Conservation (phyloP, 2,888 invertebrate species). For the Platycheirus rosarum region DNA sequence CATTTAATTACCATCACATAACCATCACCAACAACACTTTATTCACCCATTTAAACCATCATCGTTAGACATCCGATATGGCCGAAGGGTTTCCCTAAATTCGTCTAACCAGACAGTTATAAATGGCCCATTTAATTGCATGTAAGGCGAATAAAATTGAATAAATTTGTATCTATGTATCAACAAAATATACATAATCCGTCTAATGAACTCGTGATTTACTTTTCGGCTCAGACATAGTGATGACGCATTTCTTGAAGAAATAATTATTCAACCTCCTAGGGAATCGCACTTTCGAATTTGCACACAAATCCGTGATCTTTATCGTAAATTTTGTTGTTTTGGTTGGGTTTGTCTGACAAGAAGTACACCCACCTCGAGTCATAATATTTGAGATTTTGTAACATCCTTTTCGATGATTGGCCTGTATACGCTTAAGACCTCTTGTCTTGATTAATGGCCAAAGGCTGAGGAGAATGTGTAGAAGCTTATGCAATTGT, state of each 20-base stretch:
- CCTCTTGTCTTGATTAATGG: constrained; percentile 36
- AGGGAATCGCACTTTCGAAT: constrained; percentile 62
- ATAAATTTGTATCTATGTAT: constrained; percentile 39
- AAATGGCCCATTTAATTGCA: constrained; percentile 53
- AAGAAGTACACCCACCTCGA: constrained; percentile 27
- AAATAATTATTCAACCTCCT: constrained; percentile 42
- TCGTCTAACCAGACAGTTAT: constrained; percentile 21
- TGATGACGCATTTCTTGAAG: constrained; percentile 19
- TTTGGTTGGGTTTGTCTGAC: constrained; percentile 8
- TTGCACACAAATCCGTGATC: constrained; percentile 18
- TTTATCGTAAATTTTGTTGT: background rate
- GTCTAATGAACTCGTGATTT: constrained; percentile 66
- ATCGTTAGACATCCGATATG: constrained; percentile 36
- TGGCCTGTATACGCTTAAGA: background rate
- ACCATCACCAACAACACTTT: constrained; percentile 5
- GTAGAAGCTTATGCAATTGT: constrained; percentile 45
- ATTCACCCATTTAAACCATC: constrained; percentile 22
- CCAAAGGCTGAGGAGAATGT: constrained; percentile 49
- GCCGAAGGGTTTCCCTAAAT: background rate
- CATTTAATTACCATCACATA: constrained; percentile 16
- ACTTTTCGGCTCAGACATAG: constrained; percentile 3
- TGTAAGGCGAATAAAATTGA: constrained; percentile 5
- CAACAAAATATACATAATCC: constrained; percentile 38
- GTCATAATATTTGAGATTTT: constrained; percentile 24
- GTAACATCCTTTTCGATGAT: constrained; percentile 30